Evolutionary conservation across 2,888 invertebrate genomes (phyloP), one percentile per base, ranked within the genome.

Genomic region (Apoderus coryli): DNA sequence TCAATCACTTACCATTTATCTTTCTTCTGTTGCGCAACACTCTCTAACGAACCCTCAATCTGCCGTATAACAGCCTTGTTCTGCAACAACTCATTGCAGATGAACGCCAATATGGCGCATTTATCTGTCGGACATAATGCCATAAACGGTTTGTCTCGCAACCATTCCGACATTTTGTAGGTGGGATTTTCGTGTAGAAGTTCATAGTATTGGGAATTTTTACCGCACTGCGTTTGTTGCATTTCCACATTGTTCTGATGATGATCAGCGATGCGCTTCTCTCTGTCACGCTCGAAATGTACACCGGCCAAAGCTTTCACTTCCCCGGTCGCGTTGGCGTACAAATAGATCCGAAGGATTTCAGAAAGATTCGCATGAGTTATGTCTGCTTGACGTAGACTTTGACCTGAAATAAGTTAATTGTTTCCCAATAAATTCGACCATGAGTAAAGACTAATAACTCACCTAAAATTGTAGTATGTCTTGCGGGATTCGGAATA

Each of bases 11-110:
- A 69, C 69, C 92, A 93, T 44, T 90, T 74, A 50, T 95, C 93
- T 48, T 89, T 81, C 52, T 80, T 77, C 43, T 86, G 67, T 47
- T 81, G 85, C 39, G 79, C 79, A 38, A 85, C 80, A 31, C 76
- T 78, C 41, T 95, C 93, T 27, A 95, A 37, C 10, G 59, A 56
- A 24, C 49, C 75, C 49, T 95, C 95, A 32, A 95, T 80, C 57
- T 93, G 92, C 16, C 81, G 69, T 47, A 85, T 65, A 41, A 93
- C 82, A 6, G 84, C 75, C 59, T 90, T 89, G 57, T 90, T 92
- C 59, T 89, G 85, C 25, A 95, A 67, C 44, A 96, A 65, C 57
- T 96, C 93, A 59, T 95, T 88, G 61, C 93, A 93, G 14, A 95
- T 67, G 61, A 82, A 90, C 2, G 86, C 84, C 27, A 95, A 60